Evolutionary conservation across 53 echinoderm and acorn worm genomes (phyloP), one percentile per base, ranked within the genome.

Genomic region (Astropecten irregularis): DNA sequence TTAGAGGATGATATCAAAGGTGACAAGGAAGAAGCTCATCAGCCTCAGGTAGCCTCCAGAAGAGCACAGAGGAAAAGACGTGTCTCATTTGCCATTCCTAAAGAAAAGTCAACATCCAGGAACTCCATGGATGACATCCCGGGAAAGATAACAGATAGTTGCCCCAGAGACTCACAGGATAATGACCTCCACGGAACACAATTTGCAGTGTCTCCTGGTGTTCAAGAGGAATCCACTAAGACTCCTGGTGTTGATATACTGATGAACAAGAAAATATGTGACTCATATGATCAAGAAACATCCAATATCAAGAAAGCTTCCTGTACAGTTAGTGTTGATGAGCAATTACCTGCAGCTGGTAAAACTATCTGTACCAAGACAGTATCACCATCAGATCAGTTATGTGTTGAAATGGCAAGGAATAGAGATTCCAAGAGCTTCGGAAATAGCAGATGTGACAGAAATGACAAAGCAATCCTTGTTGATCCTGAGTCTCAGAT

Each of bases 71-170:
- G 66, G 28, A 87, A 91, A 71, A 72, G 91, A 52, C 69, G 91
- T 58, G 91, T 91, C 29, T 91, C 91, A 25, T 91, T 91, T 22
- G 56, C 23, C 47, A 79, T 79, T 62, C 79, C 79, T 46, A 62
- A 79, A 20, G 79, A 79, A 48, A 11, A 39, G 23, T 25, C 39
- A 27, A 27, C 58, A 0, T 27, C 6, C 6, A 56, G 28, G 40
- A 40, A 25, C 28, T 0, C 25, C 36, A 19, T 14, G 23, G 42
- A 25, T 57, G 57, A 40, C 1, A 22, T 10, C 40, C 21, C 3
- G 28, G 40, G 1, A n/a, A 40, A 14, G 55, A 23, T n/a, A 14
- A 54, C 33, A 54, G 53, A 38, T 39, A 22, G 36, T 36, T 36
- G 38, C 26, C 57, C 15, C 23, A 15, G 14, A 76, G 29, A 9